phyloP scores from a whole-genome alignment of 1,140 invertebrate species.

The Pararge aegeria region DNA sequence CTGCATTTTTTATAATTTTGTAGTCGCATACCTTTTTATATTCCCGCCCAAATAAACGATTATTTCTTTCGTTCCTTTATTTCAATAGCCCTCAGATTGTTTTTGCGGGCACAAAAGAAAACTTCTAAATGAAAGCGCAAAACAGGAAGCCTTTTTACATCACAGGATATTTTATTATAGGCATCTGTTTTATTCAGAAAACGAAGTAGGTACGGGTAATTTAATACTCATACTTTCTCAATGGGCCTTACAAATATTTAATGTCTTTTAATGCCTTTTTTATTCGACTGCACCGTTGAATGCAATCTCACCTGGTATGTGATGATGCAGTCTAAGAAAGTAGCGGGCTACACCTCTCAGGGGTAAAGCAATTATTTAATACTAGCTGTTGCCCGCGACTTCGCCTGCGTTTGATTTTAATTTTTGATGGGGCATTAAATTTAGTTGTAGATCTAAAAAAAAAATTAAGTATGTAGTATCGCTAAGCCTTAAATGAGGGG shows the following conservation, averaged over 20 bases:
- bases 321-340: no score
- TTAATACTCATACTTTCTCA: neutral
- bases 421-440: no score
- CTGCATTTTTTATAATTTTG: neutral
- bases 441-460: no score
- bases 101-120: neutral
- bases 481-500: no score
- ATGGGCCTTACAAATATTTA: neutral
- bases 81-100: neutral
- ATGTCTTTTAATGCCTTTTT: neutral
- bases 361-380: no score
- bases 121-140: constrained; percentile 5
- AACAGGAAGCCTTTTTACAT: neutral
- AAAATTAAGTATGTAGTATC: no score
- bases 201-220: neutral
- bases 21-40: neutral
- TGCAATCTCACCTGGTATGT: no score
- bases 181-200: neutral
- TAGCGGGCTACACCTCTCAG: no score
- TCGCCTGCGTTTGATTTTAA: no score
- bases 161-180: constrained; percentile 1
- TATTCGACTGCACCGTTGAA: no score
- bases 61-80: neutral
- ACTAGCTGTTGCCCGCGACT: no score
- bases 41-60: neutral